Conservation (phyloP, 2,888 invertebrate genomes). For the Dioctria rufipes region DNA sequence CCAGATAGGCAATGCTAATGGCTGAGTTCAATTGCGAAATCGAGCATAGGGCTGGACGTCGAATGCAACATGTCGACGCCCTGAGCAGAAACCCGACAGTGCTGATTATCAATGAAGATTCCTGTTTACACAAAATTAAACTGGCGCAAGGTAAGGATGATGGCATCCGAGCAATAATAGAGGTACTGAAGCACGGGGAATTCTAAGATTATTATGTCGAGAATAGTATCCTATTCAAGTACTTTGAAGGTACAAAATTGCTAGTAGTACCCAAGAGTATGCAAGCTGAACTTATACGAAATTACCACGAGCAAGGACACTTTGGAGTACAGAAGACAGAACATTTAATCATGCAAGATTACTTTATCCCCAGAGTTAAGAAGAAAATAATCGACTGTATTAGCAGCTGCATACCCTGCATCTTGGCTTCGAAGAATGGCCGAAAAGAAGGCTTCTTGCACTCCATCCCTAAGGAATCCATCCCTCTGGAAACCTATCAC, state of each 20-base stretch:
- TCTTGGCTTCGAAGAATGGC: conserved; percentile 24
- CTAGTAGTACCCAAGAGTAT: background rate
- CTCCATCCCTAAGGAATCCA: background rate
- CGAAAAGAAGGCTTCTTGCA: conserved; percentile 22
- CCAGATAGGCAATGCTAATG: no score
- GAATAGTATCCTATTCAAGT: no score
- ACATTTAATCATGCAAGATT: conserved; percentile 34
- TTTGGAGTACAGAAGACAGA: conserved; percentile 50
- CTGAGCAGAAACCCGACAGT: no score
- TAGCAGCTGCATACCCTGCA: background rate
- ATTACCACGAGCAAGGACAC: conserved; percentile 24
- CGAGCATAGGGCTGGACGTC: no score
- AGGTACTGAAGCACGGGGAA: background rate
- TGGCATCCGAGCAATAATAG: no score
- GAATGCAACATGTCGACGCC: no score
- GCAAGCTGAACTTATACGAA: conserved; percentile 19
- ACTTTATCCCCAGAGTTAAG: background rate
- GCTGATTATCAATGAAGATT: no score
- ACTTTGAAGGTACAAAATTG: background rate
- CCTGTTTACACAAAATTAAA: no score
- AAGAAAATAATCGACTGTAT: background rate
- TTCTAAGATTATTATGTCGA: no score
- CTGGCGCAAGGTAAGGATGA: no score
- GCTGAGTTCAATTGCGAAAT: no score
- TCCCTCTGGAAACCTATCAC: background rate